Evolutionary conservation across 2,888 invertebrate genomes (phyloP).

Genomic region (Chrysolina haemoptera): DNA sequence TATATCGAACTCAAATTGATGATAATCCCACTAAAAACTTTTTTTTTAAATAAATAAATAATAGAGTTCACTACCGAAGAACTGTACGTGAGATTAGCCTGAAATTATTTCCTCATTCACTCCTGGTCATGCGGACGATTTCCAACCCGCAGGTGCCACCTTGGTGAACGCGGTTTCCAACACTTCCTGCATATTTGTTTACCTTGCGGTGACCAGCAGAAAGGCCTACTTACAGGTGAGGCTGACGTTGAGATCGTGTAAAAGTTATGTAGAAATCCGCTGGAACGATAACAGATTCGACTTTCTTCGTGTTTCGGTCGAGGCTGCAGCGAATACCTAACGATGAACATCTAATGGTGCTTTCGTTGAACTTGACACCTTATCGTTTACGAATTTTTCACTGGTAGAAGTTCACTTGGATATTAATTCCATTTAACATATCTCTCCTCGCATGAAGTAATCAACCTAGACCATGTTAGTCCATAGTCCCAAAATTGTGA

Average conservation of each 20-base stretch:
- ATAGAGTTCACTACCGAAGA: too few relatives aligned
- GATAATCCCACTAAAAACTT: too few relatives aligned
- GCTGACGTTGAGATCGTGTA: constrained; percentile 14
- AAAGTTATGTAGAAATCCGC: constrained; percentile 11
- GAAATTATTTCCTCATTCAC: too few relatives aligned
- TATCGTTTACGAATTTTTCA: neutral
- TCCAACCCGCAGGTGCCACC: neutral
- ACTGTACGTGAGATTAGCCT: too few relatives aligned
- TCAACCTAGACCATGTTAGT: too few relatives aligned
- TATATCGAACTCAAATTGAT: too few relatives aligned
- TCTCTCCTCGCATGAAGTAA: neutral
- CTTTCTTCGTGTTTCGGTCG: constrained; percentile 10
- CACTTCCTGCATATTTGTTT: constrained; percentile 23
- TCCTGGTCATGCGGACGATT: neutral
- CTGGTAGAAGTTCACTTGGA: neutral
- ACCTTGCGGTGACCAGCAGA: constrained; percentile 10
- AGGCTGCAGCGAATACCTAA: neutral
- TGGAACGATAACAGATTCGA: neutral
- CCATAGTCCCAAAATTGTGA: too few relatives aligned
- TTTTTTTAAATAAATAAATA: too few relatives aligned
- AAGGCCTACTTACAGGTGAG: neutral
- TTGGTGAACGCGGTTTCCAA: neutral
- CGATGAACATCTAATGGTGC: constrained; percentile 6
- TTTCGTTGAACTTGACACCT: constrained; percentile 20
- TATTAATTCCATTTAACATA: too few relatives aligned